phyloP scores from a whole-genome alignment of 2,888 invertebrate species.

The Ophion obscuratus region DNA sequence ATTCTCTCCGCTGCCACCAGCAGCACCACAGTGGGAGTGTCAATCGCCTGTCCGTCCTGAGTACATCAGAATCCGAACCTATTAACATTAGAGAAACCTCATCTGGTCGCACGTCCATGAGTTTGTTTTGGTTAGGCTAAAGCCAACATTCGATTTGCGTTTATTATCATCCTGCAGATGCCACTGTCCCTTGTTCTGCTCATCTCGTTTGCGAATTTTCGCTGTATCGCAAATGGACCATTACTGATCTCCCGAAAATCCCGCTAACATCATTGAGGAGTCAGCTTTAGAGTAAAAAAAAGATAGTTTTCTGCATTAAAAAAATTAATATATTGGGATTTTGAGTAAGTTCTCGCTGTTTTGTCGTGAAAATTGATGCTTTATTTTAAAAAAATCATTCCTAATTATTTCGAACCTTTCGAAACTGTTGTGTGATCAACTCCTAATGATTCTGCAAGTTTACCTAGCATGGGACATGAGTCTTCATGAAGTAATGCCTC shows the following conservation, averaged over 20 bases:
- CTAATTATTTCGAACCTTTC: no score
- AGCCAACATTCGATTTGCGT: constrained; percentile 79
- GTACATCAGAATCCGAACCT: constrained; percentile 71
- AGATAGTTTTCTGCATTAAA: no score
- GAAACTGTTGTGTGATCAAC: no score
- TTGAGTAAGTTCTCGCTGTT: no score
- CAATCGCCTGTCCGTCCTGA: constrained; percentile 71
- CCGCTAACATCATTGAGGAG: constrained; percentile 18
- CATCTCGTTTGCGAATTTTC: constrained; percentile 17
- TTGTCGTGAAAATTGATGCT: no score
- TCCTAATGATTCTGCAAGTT: no score
- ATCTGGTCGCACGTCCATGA: constrained; percentile 79
- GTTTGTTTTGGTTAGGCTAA: constrained; percentile 76
- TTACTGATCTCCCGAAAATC: constrained; percentile 25
- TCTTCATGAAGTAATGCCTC: no score
- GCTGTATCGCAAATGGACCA: constrained; percentile 8
- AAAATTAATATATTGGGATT: no score
- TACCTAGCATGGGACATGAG: no score
- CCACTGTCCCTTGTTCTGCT: constrained; percentile 12
- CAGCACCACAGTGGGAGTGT: constrained; percentile 32
- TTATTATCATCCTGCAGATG: constrained; percentile 67
- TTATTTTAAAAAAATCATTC: no score
- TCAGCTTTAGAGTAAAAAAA: background rate
- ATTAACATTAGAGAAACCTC: constrained; percentile 82
- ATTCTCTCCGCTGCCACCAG: constrained; percentile 3